These are phyloP conservation scores for Trichopria drosophilae DNA, from an alignment of 2,888 invertebrate species.

Conservation along the genomic window DNA sequence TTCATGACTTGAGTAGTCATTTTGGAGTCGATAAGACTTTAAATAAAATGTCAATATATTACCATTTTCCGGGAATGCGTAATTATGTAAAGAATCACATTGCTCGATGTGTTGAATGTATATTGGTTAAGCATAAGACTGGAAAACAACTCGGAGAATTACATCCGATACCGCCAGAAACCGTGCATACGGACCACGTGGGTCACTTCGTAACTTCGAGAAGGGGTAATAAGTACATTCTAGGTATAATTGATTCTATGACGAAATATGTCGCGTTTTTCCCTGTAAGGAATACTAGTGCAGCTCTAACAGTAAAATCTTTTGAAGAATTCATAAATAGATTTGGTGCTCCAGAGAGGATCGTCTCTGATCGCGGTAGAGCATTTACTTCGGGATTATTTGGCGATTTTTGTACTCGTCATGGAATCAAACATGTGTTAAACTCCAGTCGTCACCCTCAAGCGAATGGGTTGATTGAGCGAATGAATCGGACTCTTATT, in stretches of 20 bases:
- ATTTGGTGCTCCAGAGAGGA: not conserved
- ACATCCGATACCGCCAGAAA: constrained; percentile 12
- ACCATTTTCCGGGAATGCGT: constrained; percentile 9
- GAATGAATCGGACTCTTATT: too few species aligned
- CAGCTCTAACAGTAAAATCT: too few species aligned
- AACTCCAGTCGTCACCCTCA: constrained; percentile 17
- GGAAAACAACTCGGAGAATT: constrained; percentile 25
- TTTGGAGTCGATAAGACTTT: constrained; percentile 8
- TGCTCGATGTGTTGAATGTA: constrained; percentile 6
- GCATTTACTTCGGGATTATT: constrained; percentile 11
- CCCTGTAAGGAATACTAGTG: constrained; percentile 3
- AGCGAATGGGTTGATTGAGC: too few species aligned
- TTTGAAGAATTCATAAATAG: constrained; percentile 8
- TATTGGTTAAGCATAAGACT: constrained; percentile 16
- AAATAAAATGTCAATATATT: not conserved
- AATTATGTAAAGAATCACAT: constrained; percentile 18
- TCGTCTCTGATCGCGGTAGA: constrained; percentile 4
- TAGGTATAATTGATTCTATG: constrained; percentile 8
- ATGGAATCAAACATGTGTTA: constrained; percentile 7
- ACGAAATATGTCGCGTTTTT: constrained; percentile 28
- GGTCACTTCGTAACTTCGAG: constrained; percentile 32
- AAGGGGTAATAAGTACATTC: constrained; percentile 1
- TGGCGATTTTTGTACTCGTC: constrained; percentile 1
- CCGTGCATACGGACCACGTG: constrained; percentile 35
- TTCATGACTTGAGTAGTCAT: constrained; percentile 9